Evolutionary conservation across 1,140 invertebrate species (phyloP).

Genomic region (Dendrolimus kikuchii): DNA sequence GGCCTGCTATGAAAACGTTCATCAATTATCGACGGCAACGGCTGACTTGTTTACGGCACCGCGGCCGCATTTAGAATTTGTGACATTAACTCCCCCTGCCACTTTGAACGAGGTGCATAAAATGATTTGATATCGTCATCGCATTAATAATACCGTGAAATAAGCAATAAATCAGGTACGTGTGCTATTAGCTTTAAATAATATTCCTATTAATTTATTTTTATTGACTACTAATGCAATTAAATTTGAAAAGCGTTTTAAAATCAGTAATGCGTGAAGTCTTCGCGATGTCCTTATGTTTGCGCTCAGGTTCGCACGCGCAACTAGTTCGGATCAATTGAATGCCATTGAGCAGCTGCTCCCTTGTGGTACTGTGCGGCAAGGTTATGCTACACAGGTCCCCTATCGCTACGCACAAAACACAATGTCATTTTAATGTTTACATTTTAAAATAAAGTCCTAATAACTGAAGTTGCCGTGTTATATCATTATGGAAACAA

Average conservation of each 20-base stretch:
- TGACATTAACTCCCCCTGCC: slow-evolving; percentile 46
- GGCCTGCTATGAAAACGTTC: slow-evolving; percentile 55
- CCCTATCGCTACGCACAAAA: too few species aligned
- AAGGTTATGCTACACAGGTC: slow-evolving; percentile 45
- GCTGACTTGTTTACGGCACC: slow-evolving; percentile 57
- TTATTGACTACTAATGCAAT: too few species aligned
- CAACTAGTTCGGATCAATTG: slow-evolving; percentile 64
- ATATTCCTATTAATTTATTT: too few species aligned
- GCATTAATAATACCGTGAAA: too few species aligned
- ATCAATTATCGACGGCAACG: slow-evolving; percentile 65
- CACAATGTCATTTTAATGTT: too few species aligned
- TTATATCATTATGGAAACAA: too few species aligned
- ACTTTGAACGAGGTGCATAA: slow-evolving; percentile 24
- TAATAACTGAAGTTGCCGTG: neutral
- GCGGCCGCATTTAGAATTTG: slow-evolving; percentile 59
- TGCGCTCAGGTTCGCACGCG: slow-evolving; percentile 46
- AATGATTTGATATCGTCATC: too few species aligned
- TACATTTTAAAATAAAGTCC: too few species aligned
- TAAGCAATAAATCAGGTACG: too few species aligned
- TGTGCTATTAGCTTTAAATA: too few species aligned
- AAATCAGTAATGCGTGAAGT: slow-evolving; percentile 20
- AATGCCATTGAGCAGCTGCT: slow-evolving; percentile 53
- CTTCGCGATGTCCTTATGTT: slow-evolving; percentile 31
- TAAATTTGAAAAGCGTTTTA: neutral
- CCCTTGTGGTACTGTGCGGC: slow-evolving; percentile 36